Percentiles rank a stretch among this genome's conserved stretches.
phyloP scores from a whole-genome alignment of 2,113 vertebrate genomes.

The Perccottus glenii region DNA sequence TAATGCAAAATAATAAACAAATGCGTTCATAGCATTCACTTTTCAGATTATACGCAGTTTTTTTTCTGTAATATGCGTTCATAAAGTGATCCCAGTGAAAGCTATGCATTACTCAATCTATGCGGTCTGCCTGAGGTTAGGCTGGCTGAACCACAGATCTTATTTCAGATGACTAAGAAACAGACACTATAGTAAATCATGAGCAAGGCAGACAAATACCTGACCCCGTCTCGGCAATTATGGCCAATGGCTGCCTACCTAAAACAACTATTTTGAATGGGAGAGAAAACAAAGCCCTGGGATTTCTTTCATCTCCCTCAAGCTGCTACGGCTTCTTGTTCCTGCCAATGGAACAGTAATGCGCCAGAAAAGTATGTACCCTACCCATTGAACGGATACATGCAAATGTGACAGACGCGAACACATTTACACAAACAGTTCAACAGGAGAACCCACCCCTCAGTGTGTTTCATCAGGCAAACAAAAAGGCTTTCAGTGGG shows the following conservation, averaged over 20 bases:
- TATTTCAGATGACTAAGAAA: constrained; percentile 60
- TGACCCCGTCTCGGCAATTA: constrained; percentile 67
- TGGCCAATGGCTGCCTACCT: constrained; percentile 65
- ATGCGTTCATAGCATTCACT: constrained; percentile 5
- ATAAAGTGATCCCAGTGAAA: constrained; percentile 48
- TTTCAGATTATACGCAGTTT: constrained; percentile 18
- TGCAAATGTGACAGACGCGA: constrained; percentile 23
- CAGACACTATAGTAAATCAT: constrained; percentile 63
- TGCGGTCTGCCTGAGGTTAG: constrained; percentile 63
- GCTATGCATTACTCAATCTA: constrained; percentile 58
- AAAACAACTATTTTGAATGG: constrained; percentile 68
- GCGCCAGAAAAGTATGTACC: constrained; percentile 37
- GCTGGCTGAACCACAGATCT: constrained; percentile 59
- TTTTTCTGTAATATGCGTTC: constrained; percentile 46
- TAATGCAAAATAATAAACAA: background rate
- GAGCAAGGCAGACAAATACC: constrained; percentile 58
- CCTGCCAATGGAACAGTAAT: constrained; percentile 50
- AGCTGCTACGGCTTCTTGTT: constrained; percentile 34
- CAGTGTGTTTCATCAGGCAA: constrained; percentile 73
- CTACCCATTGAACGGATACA: constrained; percentile 41
- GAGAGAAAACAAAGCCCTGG: constrained; percentile 60
- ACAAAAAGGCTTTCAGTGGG: constrained; percentile 76
- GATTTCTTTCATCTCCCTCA: constrained; percentile 61
- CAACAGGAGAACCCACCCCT: constrained; percentile 56
- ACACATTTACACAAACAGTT: constrained; percentile 44